Base-by-base conservation (phyloP, 1,140 invertebrate species). In the Idris sp. region DNA sequence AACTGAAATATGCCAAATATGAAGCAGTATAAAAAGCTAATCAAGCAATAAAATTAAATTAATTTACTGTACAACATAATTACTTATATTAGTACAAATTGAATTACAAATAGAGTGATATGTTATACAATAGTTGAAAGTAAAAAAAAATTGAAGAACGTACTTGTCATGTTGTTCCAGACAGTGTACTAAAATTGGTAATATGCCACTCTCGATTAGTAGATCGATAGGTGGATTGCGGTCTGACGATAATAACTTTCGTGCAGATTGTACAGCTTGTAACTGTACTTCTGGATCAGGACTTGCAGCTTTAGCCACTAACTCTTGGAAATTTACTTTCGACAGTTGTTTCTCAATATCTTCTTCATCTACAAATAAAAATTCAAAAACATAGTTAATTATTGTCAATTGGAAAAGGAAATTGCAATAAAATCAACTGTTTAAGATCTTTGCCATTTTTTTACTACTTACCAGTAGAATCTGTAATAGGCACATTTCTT, bases 171-270 rank as follows among this genome's bases (percentile, higher is more conserved):
- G 91, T 78, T 92, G 89, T 76, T 94, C 91, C 31, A 99, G 89
- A 88, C 97, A 99, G 68, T 91, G 89, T 28, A 99, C 97, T 76
- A 99, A 90, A 79, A 97, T 93, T 40, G 97, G 97, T 65, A 99
- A 90, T 83, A 99, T 97, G 40, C 96, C 96, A 86, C 95, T 95
- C 15, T 92, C 88, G 75, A 99, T 99, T 43, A 99, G 89, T 59
- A 94, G 93, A 90, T 99, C 96, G 81, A 99, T 99, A n/a, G 98
- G 98, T 76, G 98, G 98, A 90, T 99, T 99, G 76, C 96, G 92
- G 87, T 99, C 97, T 31, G 96, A 97, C 2, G 97, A 99, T 3
- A 99, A 89, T 48, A 99, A 89, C 88, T 98, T 99, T 61, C 98
- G 89, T 43, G 95, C 95, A 22, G 95, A 92, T 84, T 96, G 95